Base-by-base conservation (phyloP, 2,797 vertebrate genomes). In the Pteronotus mesoamericanus region DNA sequence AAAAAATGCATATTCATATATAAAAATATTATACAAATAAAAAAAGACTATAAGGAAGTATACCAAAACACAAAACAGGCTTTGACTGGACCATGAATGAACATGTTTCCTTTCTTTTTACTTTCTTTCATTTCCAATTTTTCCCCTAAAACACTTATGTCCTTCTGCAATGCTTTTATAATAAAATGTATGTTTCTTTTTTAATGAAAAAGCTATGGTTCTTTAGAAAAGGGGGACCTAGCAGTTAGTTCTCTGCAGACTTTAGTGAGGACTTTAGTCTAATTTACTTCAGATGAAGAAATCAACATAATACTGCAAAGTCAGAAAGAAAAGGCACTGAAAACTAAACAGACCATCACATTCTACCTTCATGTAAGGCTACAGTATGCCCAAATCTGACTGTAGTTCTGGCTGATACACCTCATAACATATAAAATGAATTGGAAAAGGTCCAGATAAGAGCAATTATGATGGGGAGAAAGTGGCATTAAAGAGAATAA, bases 111-210 rank as follows among this genome's bases (percentile, higher is more conserved):
- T 32, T 89, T 93, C 32, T 53, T 77, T 84, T 75, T 85, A 80
- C n/a, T 79, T 86, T 93, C 61, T 79, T 90, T 39, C 82, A 37
- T 69, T 95, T 90, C 29, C 78, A 80, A 71, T 68, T 91, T 88
- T 95, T 91, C 83, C 83, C 80, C 72, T 95, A 86, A 48, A 91
- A 92, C 29, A 80, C 22, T 61, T 68, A 39, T 10, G 19, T 75
- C 46, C 19, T 72, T 68, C 46, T 84, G 68, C 66, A 59, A 18
- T 37, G 61, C 6, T 71, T 74, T 44, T 19, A 1, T 87, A 87
- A 21, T 29, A 32, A 80, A 80, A 39, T 57, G 34, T 79, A 29
- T 14, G 55, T 61, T 86, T 46, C 14, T 78, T 87, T 94, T 69
- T 79, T 55, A 74, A 85, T 59, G 48, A 94, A 86, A 95, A 86